phyloP scores from a whole-genome alignment of 2,113 vertebrate genomes.

The Baryphthengus martii region DNA sequence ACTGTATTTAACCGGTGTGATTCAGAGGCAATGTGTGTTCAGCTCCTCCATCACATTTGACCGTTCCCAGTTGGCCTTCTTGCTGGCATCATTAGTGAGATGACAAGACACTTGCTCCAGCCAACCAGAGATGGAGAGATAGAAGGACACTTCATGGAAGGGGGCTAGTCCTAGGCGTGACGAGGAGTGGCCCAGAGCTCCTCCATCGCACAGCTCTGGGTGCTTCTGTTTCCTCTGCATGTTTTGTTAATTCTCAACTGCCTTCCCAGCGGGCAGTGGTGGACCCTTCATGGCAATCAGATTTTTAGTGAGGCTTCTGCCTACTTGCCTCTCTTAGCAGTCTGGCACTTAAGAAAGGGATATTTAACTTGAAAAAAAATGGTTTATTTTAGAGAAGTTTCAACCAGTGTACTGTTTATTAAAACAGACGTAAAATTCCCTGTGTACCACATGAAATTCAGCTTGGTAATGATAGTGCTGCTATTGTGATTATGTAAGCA shows the following conservation, averaged over 20 bases:
- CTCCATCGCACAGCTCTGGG: rapidly evolving
- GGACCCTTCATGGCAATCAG: background rate
- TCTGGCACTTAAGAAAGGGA: background rate
- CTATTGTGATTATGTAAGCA: slow-evolving; percentile 13
- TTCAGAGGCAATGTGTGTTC: background rate
- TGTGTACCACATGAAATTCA: background rate
- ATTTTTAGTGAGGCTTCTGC: background rate
- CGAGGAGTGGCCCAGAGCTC: background rate
- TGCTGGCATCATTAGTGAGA: background rate
- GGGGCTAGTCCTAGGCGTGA: background rate
- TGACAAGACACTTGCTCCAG: background rate
- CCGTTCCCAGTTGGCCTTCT: background rate
- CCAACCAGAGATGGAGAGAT: background rate
- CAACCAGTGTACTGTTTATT: slow-evolving; percentile 20
- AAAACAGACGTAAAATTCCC: slow-evolving; percentile 24
- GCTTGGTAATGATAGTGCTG: background rate
- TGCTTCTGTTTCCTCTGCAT: rapidly evolving
- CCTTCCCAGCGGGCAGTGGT: background rate
- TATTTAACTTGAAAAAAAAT: slow-evolving; percentile 37
- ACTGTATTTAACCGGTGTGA: background rate
- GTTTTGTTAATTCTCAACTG: background rate
- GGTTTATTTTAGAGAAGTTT: slow-evolving; percentile 12
- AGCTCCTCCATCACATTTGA: background rate
- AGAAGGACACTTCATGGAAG: background rate
- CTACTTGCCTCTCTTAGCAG: background rate